phyloP scores from a whole-genome alignment of 2,797 vertebrate species.

The Malurus splendens region DNA sequence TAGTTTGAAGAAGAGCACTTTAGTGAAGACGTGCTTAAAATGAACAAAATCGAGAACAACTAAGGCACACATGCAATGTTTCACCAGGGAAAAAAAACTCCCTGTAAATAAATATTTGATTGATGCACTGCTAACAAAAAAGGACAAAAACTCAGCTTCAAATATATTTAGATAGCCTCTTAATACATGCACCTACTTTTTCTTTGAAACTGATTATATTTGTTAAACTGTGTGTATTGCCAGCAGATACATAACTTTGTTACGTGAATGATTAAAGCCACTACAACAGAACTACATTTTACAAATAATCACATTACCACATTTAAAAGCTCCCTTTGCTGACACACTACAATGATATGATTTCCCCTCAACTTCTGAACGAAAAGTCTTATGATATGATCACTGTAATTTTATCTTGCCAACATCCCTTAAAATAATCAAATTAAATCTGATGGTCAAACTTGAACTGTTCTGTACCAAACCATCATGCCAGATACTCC shows the following conservation, averaged over 20 bases:
- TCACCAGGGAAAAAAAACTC: background rate
- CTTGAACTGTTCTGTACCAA: background rate
- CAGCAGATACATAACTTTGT: background rate
- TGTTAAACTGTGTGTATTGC: conserved; percentile 3
- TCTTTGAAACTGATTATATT: background rate
- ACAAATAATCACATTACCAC: background rate
- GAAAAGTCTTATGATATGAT: background rate
- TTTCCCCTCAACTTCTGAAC: background rate
- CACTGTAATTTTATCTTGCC: background rate
- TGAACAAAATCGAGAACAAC: conserved; percentile 55
- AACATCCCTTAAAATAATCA: background rate
- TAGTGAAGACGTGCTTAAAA: conserved; percentile 65
- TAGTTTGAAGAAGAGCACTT: conserved; percentile 61
- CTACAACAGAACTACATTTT: background rate
- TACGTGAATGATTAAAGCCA: background rate
- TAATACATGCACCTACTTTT: background rate
- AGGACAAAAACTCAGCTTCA: background rate
- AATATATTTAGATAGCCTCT: conserved; percentile 2
- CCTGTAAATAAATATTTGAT: conserved; percentile 36
- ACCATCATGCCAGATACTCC: background rate
- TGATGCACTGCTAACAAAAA: conserved; percentile 12
- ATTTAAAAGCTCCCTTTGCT: background rate
- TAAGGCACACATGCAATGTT: background rate
- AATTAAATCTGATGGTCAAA: background rate
- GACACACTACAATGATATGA: background rate